phyloP scores from a whole-genome alignment of 2,797 vertebrate genomes.

The Sternotherus odoratus region DNA sequence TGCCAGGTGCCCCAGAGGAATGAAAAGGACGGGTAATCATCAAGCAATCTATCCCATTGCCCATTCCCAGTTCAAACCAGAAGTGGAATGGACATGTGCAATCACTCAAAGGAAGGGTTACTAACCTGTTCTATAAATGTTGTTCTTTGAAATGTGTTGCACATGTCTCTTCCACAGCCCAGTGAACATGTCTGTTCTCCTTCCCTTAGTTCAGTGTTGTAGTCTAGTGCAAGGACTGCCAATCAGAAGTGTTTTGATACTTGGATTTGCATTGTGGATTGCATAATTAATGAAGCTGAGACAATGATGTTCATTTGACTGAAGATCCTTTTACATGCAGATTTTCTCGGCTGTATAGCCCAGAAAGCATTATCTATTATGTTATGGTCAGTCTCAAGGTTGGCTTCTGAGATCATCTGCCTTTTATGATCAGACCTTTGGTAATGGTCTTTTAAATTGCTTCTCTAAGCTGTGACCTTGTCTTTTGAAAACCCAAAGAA shows the following conservation, averaged over 20 bases:
- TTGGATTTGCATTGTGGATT: not conserved
- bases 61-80: too few relatives aligned
- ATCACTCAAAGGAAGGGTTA: too few relatives aligned
- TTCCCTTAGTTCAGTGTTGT: not conserved
- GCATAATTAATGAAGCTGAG: conserved; percentile 27
- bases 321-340: conserved; percentile 6
- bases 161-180: too few relatives aligned
- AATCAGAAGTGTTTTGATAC: not conserved
- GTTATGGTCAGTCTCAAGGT: not conserved
- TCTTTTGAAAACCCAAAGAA: conserved; percentile 16
- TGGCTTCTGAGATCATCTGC: conserved; percentile 34
- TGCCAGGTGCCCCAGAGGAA: too few relatives aligned
- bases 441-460: conserved; percentile 33
- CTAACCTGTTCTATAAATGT: too few relatives aligned
- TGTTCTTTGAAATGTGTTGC: too few relatives aligned
- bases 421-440: not conserved
- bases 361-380: too few relatives aligned
- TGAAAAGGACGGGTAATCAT: too few relatives aligned
- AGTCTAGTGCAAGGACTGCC: not conserved
- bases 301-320: not conserved
- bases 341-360: too few relatives aligned
- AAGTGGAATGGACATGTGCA: not conserved
- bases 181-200: too few relatives aligned
- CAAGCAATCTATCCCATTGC: too few relatives aligned
- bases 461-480: not conserved